Evolutionary conservation across 2,113 vertebrate species (phyloP).

Genomic region (Progne subis): DNA sequence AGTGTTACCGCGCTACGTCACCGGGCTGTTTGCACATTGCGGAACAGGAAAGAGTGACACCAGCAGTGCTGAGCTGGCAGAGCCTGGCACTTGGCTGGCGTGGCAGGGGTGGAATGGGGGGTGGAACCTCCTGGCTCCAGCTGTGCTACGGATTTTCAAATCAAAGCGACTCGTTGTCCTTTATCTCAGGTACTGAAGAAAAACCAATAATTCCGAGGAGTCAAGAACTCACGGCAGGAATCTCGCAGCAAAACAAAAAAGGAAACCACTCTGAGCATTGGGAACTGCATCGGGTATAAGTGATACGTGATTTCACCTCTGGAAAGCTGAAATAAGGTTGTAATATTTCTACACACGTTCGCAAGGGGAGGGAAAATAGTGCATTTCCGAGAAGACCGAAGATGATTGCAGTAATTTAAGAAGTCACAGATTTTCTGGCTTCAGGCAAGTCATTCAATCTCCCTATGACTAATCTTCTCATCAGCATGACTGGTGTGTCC

Average conservation of each 20-base stretch:
- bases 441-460: not conserved
- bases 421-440: not conserved
- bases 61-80: not conserved
- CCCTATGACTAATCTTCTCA: not conserved
- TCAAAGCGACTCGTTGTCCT: not conserved
- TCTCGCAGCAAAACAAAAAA: not conserved
- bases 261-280: not conserved
- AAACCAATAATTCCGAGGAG: not conserved
- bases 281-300: not conserved
- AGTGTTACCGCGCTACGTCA: not conserved
- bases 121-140: constrained; percentile 8
- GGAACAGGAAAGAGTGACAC: not conserved
- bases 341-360: not conserved
- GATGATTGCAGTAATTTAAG: not conserved
- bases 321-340: not conserved
- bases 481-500: not conserved
- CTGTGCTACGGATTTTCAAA: not conserved
- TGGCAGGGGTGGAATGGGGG: not conserved
- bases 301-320: not conserved
- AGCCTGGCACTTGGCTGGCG: not conserved
- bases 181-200: not conserved
- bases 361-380: not conserved
- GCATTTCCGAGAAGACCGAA: not conserved
- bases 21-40: constrained; percentile 31
- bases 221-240: not conserved